These are phyloP conservation scores for Danio choprae DNA, from an alignment of 2,797 vertebrate species.

Conservation along the genomic window DNA sequence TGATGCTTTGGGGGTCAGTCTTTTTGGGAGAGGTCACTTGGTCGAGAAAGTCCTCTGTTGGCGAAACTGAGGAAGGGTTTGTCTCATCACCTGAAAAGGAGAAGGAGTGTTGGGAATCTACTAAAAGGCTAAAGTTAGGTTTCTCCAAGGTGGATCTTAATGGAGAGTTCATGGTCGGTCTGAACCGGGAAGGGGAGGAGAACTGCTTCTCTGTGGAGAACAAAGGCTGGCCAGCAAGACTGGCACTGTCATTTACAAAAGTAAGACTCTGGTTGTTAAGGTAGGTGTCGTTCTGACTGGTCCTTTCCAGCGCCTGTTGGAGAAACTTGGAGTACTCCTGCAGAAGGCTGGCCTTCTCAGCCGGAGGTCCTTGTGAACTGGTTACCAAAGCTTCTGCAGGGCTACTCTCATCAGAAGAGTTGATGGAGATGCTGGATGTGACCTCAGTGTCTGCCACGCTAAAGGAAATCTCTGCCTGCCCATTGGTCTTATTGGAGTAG, in stretches of 20 bases:
- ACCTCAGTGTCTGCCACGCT: slow-evolving; percentile 95
- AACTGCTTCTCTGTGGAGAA: slow-evolving; percentile 97
- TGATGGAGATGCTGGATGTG: slow-evolving; percentile 98
- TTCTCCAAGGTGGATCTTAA: slow-evolving; percentile 94
- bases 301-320: slow-evolving; percentile 98
- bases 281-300: slow-evolving; percentile 99
- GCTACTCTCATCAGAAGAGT: slow-evolving; percentile 91
- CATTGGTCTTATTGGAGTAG: slow-evolving; percentile 97
- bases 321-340: slow-evolving; percentile 99
- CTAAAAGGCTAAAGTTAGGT: slow-evolving; percentile 95
- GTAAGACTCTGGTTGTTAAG: slow-evolving; percentile 97
- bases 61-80: slow-evolving; percentile 90
- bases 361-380: slow-evolving; percentile 85
- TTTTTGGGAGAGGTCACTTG: slow-evolving; percentile 98
- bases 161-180: slow-evolving; percentile 94
- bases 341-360: slow-evolving; percentile 97
- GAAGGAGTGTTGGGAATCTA: slow-evolving; percentile 96
- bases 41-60: slow-evolving; percentile 96
- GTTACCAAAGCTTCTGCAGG: slow-evolving; percentile 85
- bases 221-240: slow-evolving; percentile 89
- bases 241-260: slow-evolving; percentile 93
- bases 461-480: slow-evolving; percentile 96
- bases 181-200: slow-evolving; percentile 91
- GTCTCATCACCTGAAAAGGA: slow-evolving; percentile 97
- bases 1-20: slow-evolving; percentile 90